Conservation (phyloP, 2,113 vertebrate species). For the Zapus hudsonius region DNA sequence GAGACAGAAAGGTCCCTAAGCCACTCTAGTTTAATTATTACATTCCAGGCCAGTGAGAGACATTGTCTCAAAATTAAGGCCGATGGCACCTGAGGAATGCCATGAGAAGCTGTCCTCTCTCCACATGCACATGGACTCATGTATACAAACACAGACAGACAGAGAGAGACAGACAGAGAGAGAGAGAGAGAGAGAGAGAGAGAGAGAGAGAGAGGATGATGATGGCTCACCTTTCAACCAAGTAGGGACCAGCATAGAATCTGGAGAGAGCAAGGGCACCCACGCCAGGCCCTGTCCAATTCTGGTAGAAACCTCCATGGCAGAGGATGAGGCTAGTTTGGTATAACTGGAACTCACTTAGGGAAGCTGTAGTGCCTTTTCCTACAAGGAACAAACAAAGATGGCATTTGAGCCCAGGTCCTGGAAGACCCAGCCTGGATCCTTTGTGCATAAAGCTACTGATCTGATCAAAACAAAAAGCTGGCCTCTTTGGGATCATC, state of each 20-base stretch:
- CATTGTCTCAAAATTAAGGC: too few species aligned
- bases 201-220: too few species aligned
- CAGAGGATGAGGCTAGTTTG: background rate
- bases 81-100: too few species aligned
- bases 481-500: background rate
- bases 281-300: accelerated
- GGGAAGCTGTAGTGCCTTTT: background rate
- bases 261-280: background rate
- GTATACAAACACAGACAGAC: too few species aligned
- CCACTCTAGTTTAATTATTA: too few species aligned
- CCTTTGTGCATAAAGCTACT: background rate
- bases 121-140: too few species aligned
- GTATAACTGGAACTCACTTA: background rate
- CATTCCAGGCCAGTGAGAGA: too few species aligned
- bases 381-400: background rate
- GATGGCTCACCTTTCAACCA: background rate
- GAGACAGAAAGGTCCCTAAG: too few species aligned
- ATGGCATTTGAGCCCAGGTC: conserved; percentile 7
- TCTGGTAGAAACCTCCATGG: background rate
- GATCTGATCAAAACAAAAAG: background rate
- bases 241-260: background rate
- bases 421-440: background rate
- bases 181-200: too few species aligned
- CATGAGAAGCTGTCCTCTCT: too few species aligned
- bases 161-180: too few species aligned